These are phyloP conservation scores for Macquaria ambigua DNA, from an alignment of 2,113 vertebrate species.

Conservation along the genomic window DNA sequence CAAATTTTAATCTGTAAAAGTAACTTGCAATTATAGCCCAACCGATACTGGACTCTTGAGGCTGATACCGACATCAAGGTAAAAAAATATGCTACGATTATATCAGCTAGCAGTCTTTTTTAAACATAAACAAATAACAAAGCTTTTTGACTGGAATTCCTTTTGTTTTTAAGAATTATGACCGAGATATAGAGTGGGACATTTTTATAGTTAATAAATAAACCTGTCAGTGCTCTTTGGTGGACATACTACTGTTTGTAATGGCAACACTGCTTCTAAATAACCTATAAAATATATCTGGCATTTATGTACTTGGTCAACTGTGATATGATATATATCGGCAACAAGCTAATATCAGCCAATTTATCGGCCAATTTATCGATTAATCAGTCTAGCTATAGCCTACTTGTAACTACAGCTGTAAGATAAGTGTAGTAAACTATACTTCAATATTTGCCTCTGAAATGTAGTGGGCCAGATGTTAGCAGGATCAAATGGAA, in stretches of 20 bases:
- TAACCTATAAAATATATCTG: neutral
- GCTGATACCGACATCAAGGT: neutral
- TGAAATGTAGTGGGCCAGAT: neutral
- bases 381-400: neutral
- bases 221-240: neutral
- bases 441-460: neutral
- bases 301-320: too few relatives aligned
- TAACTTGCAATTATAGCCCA: neutral
- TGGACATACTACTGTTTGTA: neutral
- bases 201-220: neutral
- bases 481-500: neutral
- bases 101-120: too few relatives aligned
- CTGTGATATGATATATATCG: neutral
- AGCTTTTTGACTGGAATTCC: too few relatives aligned
- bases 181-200: neutral
- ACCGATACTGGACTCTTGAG: neutral
- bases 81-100: neutral
- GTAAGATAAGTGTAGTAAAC: neutral
- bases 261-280: neutral
- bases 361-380: neutral
- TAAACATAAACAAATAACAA: too few relatives aligned
- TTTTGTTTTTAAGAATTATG: neutral
- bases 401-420: neutral
- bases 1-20: too few relatives aligned
- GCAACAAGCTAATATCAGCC: neutral